Base-by-base conservation (phyloP, 2,888 invertebrate genomes). In the Laothoe populi region DNA sequence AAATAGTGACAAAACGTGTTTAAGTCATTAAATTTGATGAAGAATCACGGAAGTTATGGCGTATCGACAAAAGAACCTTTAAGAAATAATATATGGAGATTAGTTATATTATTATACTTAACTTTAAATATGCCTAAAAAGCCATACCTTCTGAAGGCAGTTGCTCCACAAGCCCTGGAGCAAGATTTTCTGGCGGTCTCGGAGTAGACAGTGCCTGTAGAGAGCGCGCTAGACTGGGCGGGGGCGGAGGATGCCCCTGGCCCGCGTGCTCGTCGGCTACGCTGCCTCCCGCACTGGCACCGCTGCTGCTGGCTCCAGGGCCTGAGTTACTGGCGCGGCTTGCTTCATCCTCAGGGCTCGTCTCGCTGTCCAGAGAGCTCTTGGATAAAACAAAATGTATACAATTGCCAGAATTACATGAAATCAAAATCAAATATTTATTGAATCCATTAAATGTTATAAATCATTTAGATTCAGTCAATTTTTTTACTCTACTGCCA, bases 101-200 rank as follows among this genome's bases (percentile, higher is more conserved):
- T n/a, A n/a, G n/a, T n/a, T n/a, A n/a, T n/a, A n/a, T n/a, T n/a
- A n/a, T n/a, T n/a, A n/a, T n/a, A n/a, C n/a, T n/a, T n/a, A n/a
- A n/a, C n/a, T n/a, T n/a, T n/a, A n/a, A n/a, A n/a, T n/a, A n/a
- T n/a, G n/a, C n/a, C n/a, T n/a, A n/a, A n/a, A n/a, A n/a, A n/a
- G n/a, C 31, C 16, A 64, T 71, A 95, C 95, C 95, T 94, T 96
- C 96, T 60, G 96, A 95, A 19, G 96, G 96, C 62, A 96, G 82
- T 67, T 95, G 94, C 74, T 96, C 95, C 4, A 96, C 94, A 0
- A 96, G 82, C 0, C 95, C 95, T 3, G 94, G 94, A 5, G 95
- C 94, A 1, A 94, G 78, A 69, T 93, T 92, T 65, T 95, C 94
- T n/a, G 93, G 90, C 2, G 90, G 92, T n/a, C 94, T 83, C 0